Evolutionary conservation across 2,113 vertebrate species (phyloP), one percentile per base, ranked within the genome.

Genomic region (Laticauda colubrina): DNA sequence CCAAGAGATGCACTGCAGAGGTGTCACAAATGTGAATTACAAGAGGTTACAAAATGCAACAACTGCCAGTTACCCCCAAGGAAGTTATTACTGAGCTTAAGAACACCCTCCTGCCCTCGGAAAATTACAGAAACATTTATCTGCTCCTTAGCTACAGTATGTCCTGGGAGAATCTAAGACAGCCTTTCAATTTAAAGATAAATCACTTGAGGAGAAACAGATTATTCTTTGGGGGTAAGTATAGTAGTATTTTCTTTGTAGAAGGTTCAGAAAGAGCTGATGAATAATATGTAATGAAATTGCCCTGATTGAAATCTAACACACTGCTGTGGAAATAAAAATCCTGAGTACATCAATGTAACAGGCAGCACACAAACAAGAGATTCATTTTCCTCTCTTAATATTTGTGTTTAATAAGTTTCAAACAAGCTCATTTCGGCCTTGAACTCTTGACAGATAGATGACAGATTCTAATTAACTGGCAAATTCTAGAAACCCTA

Each of bases 351-450:
- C 4, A 23, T 48, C 43, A 91, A 15, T 45, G 87, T 93, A 91
- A 21, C 75, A 81, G 75, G 7, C 87, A 0, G 1, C 56, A 64
- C 59, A 64, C 26, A 20, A 93, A 93, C 0, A 75, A 93, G 93
- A 45, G 29, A 57, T 14, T 34, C 18, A 15, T 85, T 91, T 59
- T 61, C 56, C 56, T 91, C 0, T 0, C 9, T 12, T 21, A 55
- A 64, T 93, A 48, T 90, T 94, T 56, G 54, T 95, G 93, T 91
- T 93, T 6, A 93, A 69, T 91, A n/a, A 75, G 54, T 85, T 91
- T 86, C 90, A 91, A 64, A 0, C 89, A 57, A 91, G 61, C 93
- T 81, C 59, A 90, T 91, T 85, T 0, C 2, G 43, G 48, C 88
- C 54, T 87, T 90, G 0, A 0, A 23, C 92, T 91, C 55, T 29